Evolutionary conservation across 1,140 invertebrate species (phyloP).

Genomic region (Arctopsyche grandis): DNA sequence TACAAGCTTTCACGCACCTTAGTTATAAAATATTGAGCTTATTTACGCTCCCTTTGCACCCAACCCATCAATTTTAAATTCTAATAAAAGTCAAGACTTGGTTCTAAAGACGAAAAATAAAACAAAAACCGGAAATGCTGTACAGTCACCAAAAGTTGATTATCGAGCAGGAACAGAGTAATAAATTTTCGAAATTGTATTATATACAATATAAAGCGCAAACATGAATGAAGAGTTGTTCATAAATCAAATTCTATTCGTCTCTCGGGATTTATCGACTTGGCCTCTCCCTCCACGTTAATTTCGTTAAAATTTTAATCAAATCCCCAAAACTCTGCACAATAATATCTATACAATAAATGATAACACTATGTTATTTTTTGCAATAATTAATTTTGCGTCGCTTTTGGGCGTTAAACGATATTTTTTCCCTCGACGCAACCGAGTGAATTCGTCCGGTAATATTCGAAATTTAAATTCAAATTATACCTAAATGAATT

Average conservation of each 20-base stretch:
- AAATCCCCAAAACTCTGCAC: neutral
- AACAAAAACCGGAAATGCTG: no score
- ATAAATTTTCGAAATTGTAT: neutral
- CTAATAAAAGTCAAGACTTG: no score
- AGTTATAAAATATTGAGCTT: no score
- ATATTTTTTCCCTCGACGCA: neutral
- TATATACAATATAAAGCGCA: neutral
- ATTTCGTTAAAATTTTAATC: constrained; percentile 13
- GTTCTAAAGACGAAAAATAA: no score
- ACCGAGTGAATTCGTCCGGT: neutral
- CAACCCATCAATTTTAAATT: no score
- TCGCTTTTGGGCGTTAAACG: neutral
- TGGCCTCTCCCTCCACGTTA: neutral
- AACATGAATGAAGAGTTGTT: constrained; percentile 9
- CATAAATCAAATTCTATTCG: constrained; percentile 22
- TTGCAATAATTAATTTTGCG: neutral
- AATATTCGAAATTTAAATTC: constrained; percentile 21
- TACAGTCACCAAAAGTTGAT: neutral
- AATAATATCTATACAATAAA: no score
- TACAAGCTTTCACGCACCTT: no score
- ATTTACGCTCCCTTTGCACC: no score
- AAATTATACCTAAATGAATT: neutral
- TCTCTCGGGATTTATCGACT: constrained; percentile 23
- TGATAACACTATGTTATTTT: neutral
- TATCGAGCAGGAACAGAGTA: neutral